Conservation (phyloP, 1,140 invertebrate genomes). For the Plutomurus gul region DNA sequence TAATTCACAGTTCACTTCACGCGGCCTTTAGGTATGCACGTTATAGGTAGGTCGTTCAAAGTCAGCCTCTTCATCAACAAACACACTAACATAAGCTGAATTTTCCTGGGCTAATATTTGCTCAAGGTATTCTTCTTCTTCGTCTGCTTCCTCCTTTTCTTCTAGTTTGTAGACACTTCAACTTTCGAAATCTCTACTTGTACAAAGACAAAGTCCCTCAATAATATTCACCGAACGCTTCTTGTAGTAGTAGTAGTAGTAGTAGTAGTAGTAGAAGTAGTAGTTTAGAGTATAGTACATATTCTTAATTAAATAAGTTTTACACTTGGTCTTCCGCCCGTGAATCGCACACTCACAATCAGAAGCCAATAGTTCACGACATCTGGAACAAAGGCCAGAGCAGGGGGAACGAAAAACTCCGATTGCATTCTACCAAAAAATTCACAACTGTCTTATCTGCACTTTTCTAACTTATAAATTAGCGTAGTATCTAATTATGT, state of each 20-base stretch:
- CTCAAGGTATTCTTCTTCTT: slow-evolving; percentile 7
- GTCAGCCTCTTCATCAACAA: slow-evolving; percentile 19
- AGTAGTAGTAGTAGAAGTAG: not conserved
- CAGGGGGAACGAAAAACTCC: not conserved
- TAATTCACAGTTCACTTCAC: slow-evolving; percentile 28
- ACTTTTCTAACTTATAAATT: not conserved
- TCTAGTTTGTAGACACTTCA: not conserved
- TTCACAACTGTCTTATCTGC: not conserved
- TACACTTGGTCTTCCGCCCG: not conserved
- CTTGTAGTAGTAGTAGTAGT: not conserved
- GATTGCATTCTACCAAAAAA: slow-evolving; percentile 18
- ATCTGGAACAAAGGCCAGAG: not conserved
- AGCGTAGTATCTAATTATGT: not conserved
- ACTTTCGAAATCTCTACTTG: slow-evolving; percentile 24
- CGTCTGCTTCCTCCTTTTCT: not conserved
- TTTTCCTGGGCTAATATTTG: slow-evolving; percentile 29
- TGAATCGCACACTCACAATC: not conserved
- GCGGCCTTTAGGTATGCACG: slow-evolving; percentile 22
- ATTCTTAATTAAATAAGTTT: not conserved
- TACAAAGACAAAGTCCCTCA: slow-evolving; percentile 4
- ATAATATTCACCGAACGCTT: not conserved
- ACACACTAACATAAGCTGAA: slow-evolving; percentile 23
- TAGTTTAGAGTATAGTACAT: too few relatives aligned
- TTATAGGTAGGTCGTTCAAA: slow-evolving; percentile 14
- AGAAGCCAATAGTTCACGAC: not conserved